Evolutionary conservation across 1,140 invertebrate genomes (phyloP).

Genomic region (Ridgeia piscesae): DNA sequence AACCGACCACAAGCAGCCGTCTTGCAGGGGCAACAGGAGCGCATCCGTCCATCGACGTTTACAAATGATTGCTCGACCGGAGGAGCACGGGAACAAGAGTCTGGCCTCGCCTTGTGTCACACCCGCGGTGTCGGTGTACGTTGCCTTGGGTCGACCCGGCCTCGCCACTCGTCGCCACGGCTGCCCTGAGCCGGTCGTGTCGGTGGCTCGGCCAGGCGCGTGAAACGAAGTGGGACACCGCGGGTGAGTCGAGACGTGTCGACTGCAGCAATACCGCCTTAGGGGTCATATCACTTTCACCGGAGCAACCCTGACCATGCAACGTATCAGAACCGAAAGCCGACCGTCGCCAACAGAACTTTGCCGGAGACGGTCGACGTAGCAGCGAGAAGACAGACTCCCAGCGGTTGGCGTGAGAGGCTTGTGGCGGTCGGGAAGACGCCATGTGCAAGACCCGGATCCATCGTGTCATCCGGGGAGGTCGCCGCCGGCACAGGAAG

Average conservation of each 20-base stretch:
- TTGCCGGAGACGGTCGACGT: not conserved
- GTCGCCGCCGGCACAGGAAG: not conserved
- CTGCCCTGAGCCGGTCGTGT: not conserved
- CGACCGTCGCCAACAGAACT: not conserved
- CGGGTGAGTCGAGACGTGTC: not conserved
- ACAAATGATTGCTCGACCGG: not conserved
- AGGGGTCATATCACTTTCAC: not conserved
- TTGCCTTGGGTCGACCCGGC: not conserved
- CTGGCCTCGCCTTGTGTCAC: not conserved
- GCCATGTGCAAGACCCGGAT: conserved; percentile 30
- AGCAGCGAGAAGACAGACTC: not conserved
- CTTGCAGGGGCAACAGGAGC: not conserved
- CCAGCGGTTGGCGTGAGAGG: not conserved
- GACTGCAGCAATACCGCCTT: not conserved
- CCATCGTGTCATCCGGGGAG: conserved; percentile 34
- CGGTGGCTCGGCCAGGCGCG: not conserved
- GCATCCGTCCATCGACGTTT: not conserved
- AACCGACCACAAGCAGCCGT: not conserved
- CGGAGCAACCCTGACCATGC: not conserved
- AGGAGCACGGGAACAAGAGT: not conserved
- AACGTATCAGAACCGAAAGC: not conserved
- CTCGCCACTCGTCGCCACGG: not conserved
- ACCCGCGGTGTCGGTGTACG: not conserved
- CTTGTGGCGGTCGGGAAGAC: not conserved
- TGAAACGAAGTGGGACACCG: not conserved